These are phyloP conservation scores for western clawed frog (Xenopus tropicalis) DNA, from an alignment of 2,113 vertebrate genomes.

Conservation along the genomic window UCB_Xtro_10.0 CM004451.2:65126001-65126500, in stretches of 20 bases:
- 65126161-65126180: conserved; percentile 63
- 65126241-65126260: conserved; percentile 16
- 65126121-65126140: conserved; percentile 70
- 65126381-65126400: not conserved
- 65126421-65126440: too few species aligned
- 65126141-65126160: conserved; percentile 60
- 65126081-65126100: conserved; percentile 43
- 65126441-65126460: not conserved
- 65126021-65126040: conserved; percentile 43
- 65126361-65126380: not conserved
- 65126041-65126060: conserved; percentile 24
- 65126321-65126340: not conserved
- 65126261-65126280: conserved; percentile 29
- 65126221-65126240: conserved; percentile 34
- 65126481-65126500: not conserved
- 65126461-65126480: not conserved
- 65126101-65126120: conserved; percentile 57
- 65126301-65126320: conserved; percentile 26
- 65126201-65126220: conserved; percentile 38
- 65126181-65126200: conserved; percentile 64
- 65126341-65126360: conserved; percentile 4
- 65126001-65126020: conserved; percentile 34
- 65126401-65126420: not conserved
- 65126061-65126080: not conserved
- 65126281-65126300: conserved; percentile 28